Evolutionary conservation across 1,140 invertebrate species (phyloP), one percentile per base, ranked within the genome.

Genomic region (Drosophila fuyamai): DNA sequence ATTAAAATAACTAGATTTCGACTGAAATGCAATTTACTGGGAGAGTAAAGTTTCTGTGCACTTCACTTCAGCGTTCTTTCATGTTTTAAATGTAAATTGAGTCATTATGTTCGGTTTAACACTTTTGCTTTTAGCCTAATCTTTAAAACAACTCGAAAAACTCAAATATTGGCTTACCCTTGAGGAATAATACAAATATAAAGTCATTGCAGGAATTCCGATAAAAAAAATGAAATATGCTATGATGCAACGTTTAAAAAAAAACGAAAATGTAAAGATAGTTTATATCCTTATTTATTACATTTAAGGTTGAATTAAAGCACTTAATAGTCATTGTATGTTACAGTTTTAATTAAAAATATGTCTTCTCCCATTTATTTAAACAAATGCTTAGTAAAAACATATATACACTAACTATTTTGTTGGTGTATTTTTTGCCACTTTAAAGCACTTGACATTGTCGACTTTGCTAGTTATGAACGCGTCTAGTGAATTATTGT

Each of bases 381-480:
- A 13, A 41, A 40, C 18, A 57, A 40, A 10, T 58, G 18, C 3
- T 35, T 29, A 59, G 54, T 62, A 7, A 18, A 32, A 29, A 48
- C 7, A 10, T 1, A 32, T 13, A 48, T 40, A 46, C 56, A 61
- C 12, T 12, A 46, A 54, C 38, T 14, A 29, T 65, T 53, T 46
- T 53, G 6, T 13, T 44, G 18, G 10, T 38, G 16, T 46, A 38
- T 47, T 54, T 43, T 55, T 47, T 38, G 41, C 41, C 18, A 35
- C 13, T 44, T 38, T 13, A 27, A 61, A 51, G 65, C 70, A 84
- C 66, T 76, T 84, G 72, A 80, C 81, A 76, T 84, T 80, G 81
- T 62, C 40, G 10, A 50, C 38, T 51, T 50, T 51, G 57, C 18
- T 51, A 14, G 59, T 23, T 29, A n/a, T 32, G 35, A 12, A 1